Evolutionary conservation across 1,140 invertebrate species (phyloP), one percentile per base, ranked within the genome.

Genomic region (Carposina sasakii): DNA sequence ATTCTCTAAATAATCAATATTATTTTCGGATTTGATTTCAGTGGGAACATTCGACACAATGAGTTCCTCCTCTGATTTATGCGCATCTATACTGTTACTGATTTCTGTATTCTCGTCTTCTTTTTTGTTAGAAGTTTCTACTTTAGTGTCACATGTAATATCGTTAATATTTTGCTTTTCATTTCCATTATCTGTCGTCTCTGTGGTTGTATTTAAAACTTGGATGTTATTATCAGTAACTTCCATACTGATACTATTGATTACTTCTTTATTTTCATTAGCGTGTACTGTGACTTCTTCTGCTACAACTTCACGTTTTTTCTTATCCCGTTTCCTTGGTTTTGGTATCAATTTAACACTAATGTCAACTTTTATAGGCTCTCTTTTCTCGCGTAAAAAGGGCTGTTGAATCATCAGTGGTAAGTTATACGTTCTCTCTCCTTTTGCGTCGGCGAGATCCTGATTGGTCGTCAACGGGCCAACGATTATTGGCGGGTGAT

Each of bases 311-410:
- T 73, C 71, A 28, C 69, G 63, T 62, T 64, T 75, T 45, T 72
- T 81, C 54, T 68, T 77, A 26, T 85, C 79, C 23, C 68, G 76
- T 52, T 84, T 86, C 50, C 82, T 77, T 51, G 82, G 67, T 85
- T 89, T 92, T 34, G 91, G 91, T 73, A 91, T 88, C 69, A 93
- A 82, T 81, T 92, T 92, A 59, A 93, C 90, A 85, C 90, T 93
- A 63, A 93, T 90, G 85, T 93, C 91, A 71, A 93, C 88, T 86
- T 93, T 93, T 69, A 93, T 89, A 51, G 88, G 89, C 87, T 88
- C 89, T 88, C 90, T 91, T 90, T 90, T 90, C 88, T 89, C 89
- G 79, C 85, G 88, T 89, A 87, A 90, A 86, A 86, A 88, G 86
- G 87, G 81, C 70, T 83, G 87, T 87, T 86, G 81, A 87, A 86